phyloP scores from a whole-genome alignment of 2,888 invertebrate species.

The Himalopsyche japonica region DNA sequence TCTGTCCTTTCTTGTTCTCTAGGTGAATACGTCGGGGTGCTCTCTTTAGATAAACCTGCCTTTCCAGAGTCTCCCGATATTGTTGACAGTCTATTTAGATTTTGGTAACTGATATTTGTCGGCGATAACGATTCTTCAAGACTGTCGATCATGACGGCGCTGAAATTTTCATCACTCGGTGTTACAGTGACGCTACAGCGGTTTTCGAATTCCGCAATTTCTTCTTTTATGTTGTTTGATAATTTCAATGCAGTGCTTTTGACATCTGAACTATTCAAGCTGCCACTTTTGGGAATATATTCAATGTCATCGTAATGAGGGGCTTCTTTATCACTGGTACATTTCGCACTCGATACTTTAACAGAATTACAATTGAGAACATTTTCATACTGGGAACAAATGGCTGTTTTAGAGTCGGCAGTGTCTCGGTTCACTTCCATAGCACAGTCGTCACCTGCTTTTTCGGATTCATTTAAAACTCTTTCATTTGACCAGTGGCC shows the following conservation, averaged over 20 bases:
- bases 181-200: conserved; percentile 28
- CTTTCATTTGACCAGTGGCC: background rate
- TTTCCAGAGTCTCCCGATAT: conserved; percentile 52
- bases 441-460: background rate
- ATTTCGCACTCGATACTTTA: background rate
- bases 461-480: background rate
- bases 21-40: conserved; percentile 53
- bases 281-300: background rate
- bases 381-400: background rate
- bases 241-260: background rate
- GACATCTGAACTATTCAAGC: background rate
- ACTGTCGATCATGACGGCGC: conserved; percentile 44
- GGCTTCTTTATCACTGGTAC: background rate
- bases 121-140: conserved; percentile 50
- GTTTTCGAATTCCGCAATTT: conserved; percentile 6
- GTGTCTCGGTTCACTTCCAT: background rate
- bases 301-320: background rate
- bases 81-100: conserved; percentile 55
- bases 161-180: conserved; percentile 34
- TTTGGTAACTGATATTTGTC: conserved; percentile 57
- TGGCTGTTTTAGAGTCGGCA: background rate
- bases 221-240: background rate
- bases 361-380: background rate
- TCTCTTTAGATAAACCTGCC: conserved; percentile 53
- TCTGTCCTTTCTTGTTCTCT: conserved; percentile 46